These are phyloP conservation scores for Muschampia plurimacula DNA, from an alignment of 2,888 invertebrate species.

Conservation along the genomic window DNA sequence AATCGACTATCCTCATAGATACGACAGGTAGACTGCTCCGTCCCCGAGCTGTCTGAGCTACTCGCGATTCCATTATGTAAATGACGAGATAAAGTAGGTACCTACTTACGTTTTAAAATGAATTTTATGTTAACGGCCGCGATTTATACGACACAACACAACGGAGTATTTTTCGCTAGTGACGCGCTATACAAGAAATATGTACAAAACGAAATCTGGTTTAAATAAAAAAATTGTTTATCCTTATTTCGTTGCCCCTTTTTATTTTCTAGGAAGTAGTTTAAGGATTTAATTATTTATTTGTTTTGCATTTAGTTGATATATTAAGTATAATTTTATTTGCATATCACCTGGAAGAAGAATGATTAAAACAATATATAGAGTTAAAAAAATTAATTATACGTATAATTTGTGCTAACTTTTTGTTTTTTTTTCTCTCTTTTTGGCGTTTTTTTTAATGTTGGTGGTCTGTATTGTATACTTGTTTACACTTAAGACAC, in stretches of 20 bases:
- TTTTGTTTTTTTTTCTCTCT: too few species aligned
- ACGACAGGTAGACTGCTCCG: constrained; percentile 49
- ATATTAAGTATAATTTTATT: too few species aligned
- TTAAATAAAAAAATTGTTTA: neutral
- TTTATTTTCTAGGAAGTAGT: too few species aligned
- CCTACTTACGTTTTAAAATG: constrained; percentile 62
- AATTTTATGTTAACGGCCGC: constrained; percentile 64
- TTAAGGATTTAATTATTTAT: too few species aligned
- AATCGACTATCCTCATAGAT: constrained; percentile 56
- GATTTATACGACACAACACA: constrained; percentile 57
- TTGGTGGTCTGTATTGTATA: too few species aligned
- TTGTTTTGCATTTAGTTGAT: too few species aligned
- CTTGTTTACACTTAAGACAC: too few species aligned
- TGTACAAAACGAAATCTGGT: neutral
- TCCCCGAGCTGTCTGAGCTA: constrained; percentile 75
- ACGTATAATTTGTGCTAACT: too few species aligned
- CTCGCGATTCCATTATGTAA: constrained; percentile 72
- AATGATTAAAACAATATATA: too few species aligned
- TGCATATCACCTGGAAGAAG: too few species aligned
- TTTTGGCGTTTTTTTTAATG: too few species aligned
- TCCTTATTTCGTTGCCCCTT: neutral
- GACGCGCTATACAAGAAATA: constrained; percentile 37
- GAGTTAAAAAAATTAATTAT: too few species aligned
- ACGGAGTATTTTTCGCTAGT: constrained; percentile 54
- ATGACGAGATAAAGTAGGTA: constrained; percentile 69